Percentiles rank a stretch among this genome's conserved stretches.
These are phyloP conservation scores for Syngnathus acus DNA, from an alignment of 2,797 vertebrate genomes.

Conservation along the genomic window DNA sequence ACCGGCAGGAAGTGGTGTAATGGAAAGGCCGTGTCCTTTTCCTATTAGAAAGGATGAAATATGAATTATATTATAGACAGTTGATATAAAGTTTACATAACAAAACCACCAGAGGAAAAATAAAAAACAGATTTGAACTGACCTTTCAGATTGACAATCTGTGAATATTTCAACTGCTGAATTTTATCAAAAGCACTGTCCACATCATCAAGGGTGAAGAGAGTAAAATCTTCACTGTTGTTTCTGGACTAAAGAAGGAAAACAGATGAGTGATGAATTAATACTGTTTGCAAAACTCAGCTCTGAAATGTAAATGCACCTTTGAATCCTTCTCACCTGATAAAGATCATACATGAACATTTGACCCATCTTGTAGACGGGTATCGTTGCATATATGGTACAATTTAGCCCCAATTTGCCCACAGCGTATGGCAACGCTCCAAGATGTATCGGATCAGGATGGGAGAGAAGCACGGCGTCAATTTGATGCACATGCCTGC, in stretches of 20 bases:
- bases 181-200: conserved; percentile 98
- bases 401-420: conserved; percentile 96
- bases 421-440: conserved; percentile 92
- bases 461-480: conserved; percentile 96
- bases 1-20: conserved; percentile 92
- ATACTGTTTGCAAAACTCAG: not conserved
- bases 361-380: conserved; percentile 99
- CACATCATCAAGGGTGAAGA: conserved; percentile 94
- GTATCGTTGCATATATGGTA: conserved; percentile 96
- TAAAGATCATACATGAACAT: conserved; percentile 99
- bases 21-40: conserved; percentile 97
- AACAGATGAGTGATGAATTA: conserved; percentile 1
- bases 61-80: not conserved
- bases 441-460: conserved; percentile 91
- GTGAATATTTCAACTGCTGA: conserved; percentile 96
- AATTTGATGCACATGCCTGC: conserved; percentile 90
- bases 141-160: conserved; percentile 99
- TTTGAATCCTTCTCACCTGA: conserved; percentile 73
- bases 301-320: not conserved
- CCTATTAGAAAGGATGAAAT: conserved; percentile 62
- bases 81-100: not conserved
- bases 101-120: not conserved
- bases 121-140: conserved; percentile 7
- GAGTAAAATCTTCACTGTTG: conserved; percentile 93
- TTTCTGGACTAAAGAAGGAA: conserved; percentile 81